Conservation (phyloP, 1,140 invertebrate species). For the Rhyacophila brunnea region DNA sequence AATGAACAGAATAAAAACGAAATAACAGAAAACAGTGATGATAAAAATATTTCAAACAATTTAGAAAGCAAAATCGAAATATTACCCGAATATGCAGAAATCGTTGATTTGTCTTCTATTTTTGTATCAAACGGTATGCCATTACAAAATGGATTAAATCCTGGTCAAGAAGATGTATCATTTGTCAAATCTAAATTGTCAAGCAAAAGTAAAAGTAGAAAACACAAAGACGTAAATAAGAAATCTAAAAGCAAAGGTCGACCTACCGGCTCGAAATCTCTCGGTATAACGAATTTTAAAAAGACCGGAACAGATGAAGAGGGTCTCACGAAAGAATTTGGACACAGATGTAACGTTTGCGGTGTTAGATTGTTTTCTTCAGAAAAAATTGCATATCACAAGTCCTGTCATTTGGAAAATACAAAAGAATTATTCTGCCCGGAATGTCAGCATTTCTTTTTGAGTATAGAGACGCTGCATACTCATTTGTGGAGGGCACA, state of each 20-base stretch:
- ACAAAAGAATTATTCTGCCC: conserved; percentile 61
- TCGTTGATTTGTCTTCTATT: too few relatives aligned
- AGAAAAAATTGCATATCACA: conserved; percentile 55
- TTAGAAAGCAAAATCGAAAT: too few relatives aligned
- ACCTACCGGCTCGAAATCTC: background rate
- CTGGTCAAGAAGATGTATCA: too few relatives aligned
- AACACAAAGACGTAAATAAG: too few relatives aligned
- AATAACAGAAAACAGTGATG: too few relatives aligned
- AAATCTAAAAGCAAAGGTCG: background rate
- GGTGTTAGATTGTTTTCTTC: conserved; percentile 41
- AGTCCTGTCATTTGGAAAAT: conserved; percentile 61
- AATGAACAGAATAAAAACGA: too few relatives aligned
- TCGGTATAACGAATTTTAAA: conserved; percentile 5
- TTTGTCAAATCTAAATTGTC: too few relatives aligned
- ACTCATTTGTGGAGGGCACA: conserved; percentile 77
- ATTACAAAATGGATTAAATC: too few relatives aligned
- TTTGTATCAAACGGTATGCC: too few relatives aligned
- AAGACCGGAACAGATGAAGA: conserved; percentile 6
- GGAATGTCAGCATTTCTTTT: conserved; percentile 60
- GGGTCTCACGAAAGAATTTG: background rate
- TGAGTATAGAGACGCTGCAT: conserved; percentile 62
- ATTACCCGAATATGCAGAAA: too few relatives aligned
- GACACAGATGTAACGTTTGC: conserved; percentile 42
- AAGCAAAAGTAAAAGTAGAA: too few relatives aligned
- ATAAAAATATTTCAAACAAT: too few relatives aligned